phyloP scores from a whole-genome alignment of 2,888 invertebrate species.

The Suillia variegata region DNA sequence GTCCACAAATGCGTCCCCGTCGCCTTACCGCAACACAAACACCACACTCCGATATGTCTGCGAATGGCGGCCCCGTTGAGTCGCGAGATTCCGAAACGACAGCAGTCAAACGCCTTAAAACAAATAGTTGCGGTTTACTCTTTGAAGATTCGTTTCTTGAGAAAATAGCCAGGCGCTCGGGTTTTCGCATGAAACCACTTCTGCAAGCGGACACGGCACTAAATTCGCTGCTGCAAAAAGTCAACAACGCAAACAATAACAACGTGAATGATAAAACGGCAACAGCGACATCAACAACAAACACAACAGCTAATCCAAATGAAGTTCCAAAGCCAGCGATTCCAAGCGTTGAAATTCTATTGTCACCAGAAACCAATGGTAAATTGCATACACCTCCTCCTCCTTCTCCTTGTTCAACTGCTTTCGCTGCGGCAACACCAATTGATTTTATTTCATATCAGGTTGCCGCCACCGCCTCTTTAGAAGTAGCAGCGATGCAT shows the following conservation, averaged over 20 bases:
- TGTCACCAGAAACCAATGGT: background rate
- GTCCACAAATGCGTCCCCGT: slow-evolving; percentile 55
- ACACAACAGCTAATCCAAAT: too few relatives aligned
- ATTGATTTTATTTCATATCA: slow-evolving; percentile 17
- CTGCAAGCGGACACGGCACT: slow-evolving; percentile 44
- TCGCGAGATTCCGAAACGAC: slow-evolving; percentile 36
- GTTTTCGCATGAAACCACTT: too few relatives aligned
- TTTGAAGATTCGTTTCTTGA: slow-evolving; percentile 55
- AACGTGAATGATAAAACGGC: too few relatives aligned
- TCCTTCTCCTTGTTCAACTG: too few relatives aligned
- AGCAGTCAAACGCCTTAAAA: too few relatives aligned
- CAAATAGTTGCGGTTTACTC: too few relatives aligned
- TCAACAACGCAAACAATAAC: slow-evolving; percentile 39
- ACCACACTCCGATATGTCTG: too few relatives aligned
- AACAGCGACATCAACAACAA: too few relatives aligned
- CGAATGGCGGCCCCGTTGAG: too few relatives aligned
- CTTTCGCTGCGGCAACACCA: background rate
- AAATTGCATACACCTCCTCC: too few relatives aligned
- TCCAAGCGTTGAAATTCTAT: background rate
- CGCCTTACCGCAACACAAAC: slow-evolving; percentile 37
- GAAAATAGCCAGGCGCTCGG: slow-evolving; percentile 50
- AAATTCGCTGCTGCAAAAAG: slow-evolving; percentile 50
- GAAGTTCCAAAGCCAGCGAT: background rate
- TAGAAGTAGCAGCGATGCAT: slow-evolving; percentile 31
- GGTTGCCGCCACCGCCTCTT: slow-evolving; percentile 30